These are phyloP conservation scores for Eupithecia dodoneata DNA, from an alignment of 2,888 invertebrate genomes.

Conservation along the genomic window DNA sequence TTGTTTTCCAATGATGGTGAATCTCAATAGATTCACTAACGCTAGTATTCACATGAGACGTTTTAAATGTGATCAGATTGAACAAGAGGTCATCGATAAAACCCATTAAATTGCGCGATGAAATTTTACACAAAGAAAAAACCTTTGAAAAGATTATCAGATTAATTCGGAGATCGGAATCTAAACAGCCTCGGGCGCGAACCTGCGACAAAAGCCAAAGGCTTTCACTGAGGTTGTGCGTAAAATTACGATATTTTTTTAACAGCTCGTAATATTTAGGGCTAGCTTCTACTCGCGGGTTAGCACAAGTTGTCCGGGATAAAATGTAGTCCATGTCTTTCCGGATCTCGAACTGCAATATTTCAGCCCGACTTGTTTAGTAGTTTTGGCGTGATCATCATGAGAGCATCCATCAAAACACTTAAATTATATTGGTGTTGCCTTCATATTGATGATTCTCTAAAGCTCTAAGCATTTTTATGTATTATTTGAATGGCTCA, in stretches of 20 bases:
- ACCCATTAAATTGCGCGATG: conserved; percentile 56
- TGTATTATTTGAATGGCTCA: neutral
- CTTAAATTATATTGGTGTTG: too few relatives aligned
- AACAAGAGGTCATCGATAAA: conserved; percentile 48
- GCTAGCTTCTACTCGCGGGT: neutral
- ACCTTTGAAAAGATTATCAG: conserved; percentile 61
- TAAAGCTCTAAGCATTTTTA: neutral
- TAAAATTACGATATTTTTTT: neutral
- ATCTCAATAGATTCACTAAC: conserved; percentile 33
- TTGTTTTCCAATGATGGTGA: neutral
- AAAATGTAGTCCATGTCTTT: neutral
- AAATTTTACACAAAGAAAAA: conserved; percentile 50
- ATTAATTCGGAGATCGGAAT: conserved; percentile 66
- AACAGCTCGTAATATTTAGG: neutral
- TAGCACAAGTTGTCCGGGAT: neutral
- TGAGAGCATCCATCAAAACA: too few relatives aligned
- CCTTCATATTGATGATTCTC: too few relatives aligned
- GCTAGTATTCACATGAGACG: conserved; percentile 35
- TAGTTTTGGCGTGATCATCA: neutral
- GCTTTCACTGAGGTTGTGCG: conserved; percentile 57
- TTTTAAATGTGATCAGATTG: conserved; percentile 49
- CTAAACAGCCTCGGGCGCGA: conserved; percentile 62
- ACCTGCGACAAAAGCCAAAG: conserved; percentile 62
- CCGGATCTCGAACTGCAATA: neutral
- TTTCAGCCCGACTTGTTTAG: neutral